phyloP scores from a whole-genome alignment of 2,797 vertebrate species.

The Pseudochaenichthys georgianus region DNA sequence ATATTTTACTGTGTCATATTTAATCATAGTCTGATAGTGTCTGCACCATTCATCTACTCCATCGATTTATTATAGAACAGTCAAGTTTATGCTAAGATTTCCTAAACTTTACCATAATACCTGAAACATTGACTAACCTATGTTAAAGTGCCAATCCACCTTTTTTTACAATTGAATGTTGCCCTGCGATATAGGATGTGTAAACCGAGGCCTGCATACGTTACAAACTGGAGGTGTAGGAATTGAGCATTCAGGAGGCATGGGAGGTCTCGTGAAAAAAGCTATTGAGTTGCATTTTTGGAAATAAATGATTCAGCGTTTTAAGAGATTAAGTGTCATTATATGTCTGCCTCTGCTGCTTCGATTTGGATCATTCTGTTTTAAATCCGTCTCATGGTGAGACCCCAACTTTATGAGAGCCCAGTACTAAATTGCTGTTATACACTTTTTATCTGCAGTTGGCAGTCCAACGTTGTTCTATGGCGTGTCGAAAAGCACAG shows the following conservation, averaged over 20 bases:
- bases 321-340: background rate
- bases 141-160: background rate
- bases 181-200: no score
- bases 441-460: background rate
- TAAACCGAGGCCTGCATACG: background rate
- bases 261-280: background rate
- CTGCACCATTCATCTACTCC: no score
- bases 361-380: background rate
- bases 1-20: slow-evolving; percentile 7
- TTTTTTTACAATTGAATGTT: no score
- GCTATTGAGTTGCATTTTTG: background rate
- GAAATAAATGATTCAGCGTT: background rate
- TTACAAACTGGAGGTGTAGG: background rate
- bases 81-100: background rate
- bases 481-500: slow-evolving; percentile 3
- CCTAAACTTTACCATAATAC: background rate
- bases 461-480: background rate
- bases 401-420: background rate
- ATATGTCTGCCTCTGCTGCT: background rate
- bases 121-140: background rate
- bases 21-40: background rate
- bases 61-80: background rate
- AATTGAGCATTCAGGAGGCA: background rate
- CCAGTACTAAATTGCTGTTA: background rate
- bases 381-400: background rate